These are phyloP conservation scores for Percina caprodes DNA, from an alignment of 2,113 vertebrate genomes.

Conservation along the genomic window DNA sequence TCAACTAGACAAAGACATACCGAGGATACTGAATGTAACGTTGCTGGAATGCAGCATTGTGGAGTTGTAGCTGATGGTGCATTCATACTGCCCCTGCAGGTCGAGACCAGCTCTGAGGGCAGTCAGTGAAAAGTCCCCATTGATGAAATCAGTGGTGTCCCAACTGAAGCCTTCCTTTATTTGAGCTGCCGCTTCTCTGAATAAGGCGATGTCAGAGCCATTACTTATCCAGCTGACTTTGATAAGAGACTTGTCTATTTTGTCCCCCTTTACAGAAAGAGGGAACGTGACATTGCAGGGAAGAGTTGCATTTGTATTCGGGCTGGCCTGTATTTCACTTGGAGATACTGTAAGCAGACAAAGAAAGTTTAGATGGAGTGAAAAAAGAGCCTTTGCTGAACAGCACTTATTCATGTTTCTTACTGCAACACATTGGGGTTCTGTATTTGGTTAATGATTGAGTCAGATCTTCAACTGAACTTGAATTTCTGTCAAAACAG, in stretches of 20 bases:
- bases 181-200: slow-evolving; percentile 5
- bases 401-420: not conserved
- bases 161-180: slow-evolving; percentile 72
- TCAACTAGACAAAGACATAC: slow-evolving; percentile 58
- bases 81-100: slow-evolving; percentile 81
- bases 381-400: not conserved
- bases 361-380: not conserved
- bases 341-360: slow-evolving; percentile 62
- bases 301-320: slow-evolving; percentile 62
- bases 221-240: slow-evolving; percentile 72
- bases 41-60: slow-evolving; percentile 52
- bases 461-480: not conserved
- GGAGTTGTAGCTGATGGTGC: slow-evolving; percentile 73
- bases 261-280: not conserved
- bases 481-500: not conserved
- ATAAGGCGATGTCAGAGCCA: slow-evolving; percentile 64
- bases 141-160: slow-evolving; percentile 43
- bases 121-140: slow-evolving; percentile 78
- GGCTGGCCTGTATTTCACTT: slow-evolving; percentile 65
- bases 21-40: slow-evolving; percentile 71
- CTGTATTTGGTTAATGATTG: not conserved
- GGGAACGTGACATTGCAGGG: slow-evolving; percentile 69
- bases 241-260: slow-evolving; percentile 52
- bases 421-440: not conserved
- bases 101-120: slow-evolving; percentile 62